Evolutionary conservation across 2,113 vertebrate species (phyloP).

Genomic region (Trichechus manatus): DNA sequence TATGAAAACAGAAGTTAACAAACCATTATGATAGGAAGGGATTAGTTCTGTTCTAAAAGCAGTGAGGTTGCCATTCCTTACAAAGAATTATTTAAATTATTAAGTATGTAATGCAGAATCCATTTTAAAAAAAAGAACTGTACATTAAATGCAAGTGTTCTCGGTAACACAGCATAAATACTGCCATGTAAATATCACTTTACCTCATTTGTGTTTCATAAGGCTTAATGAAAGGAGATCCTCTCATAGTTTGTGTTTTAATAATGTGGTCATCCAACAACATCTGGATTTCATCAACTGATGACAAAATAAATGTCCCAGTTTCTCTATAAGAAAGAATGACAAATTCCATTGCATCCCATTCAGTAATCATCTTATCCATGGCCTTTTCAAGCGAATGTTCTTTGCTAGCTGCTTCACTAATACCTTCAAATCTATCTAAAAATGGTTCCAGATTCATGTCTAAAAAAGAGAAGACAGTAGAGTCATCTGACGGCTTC

Average conservation of each 20-base stretch:
- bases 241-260: slow-evolving; percentile 94
- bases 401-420: slow-evolving; percentile 93
- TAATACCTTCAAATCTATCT: slow-evolving; percentile 89
- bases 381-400: slow-evolving; percentile 92
- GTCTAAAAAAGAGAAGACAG: slow-evolving; percentile 89
- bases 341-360: slow-evolving; percentile 90
- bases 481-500: slow-evolving; percentile 86
- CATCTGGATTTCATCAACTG: slow-evolving; percentile 93
- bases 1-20: background rate
- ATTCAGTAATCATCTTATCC: slow-evolving; percentile 92
- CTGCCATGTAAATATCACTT: background rate
- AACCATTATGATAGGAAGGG: background rate
- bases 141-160: background rate
- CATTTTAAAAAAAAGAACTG: background rate
- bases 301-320: slow-evolving; percentile 91
- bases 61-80: background rate
- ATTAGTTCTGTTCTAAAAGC: background rate
- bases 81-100: background rate
- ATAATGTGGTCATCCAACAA: slow-evolving; percentile 94
- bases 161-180: background rate
- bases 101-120: background rate
- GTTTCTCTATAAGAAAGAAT: slow-evolving; percentile 91
- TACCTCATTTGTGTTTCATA: slow-evolving; percentile 92
- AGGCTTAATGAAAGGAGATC: slow-evolving; percentile 93
- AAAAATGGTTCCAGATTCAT: slow-evolving; percentile 90